Evolutionary conservation across 2,113 vertebrate genomes (phyloP), one percentile per base, ranked within the genome.

Genomic region (Oceanodroma tethys): DNA sequence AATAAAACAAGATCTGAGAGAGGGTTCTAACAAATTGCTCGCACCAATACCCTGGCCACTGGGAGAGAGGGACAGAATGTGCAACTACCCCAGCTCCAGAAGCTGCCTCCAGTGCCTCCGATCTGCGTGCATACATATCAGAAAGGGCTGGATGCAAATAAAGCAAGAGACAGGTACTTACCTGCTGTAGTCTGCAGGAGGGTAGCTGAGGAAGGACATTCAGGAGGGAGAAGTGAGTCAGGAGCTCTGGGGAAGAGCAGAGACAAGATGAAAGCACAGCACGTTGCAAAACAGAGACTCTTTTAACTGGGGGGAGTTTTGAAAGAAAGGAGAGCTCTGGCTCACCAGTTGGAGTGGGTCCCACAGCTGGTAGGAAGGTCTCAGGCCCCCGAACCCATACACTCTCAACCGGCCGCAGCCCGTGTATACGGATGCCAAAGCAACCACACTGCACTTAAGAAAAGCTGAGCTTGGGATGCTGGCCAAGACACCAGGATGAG

Each of bases 1-100:
- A 97, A 96, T 87, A 94, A 96, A 93, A 93, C 68, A 94, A 52
- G 38, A 87, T 79, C 47, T 67, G 36, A 88, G 70, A 81, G 45
- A 62, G 29, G 18, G 34, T 26, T 71, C 40, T 95, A 83, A 90
- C 38, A 82, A 88, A 81, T 30, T 55, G 50, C 36, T 93, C 67
- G 38, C 55, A 9, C 45, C 73, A 72, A 95, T 75, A 81, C 68
- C 50, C 65, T 36, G 36, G 55, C n/a, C 66, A n/a, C n/a, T 55
- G 43, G 38, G 58, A 79, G 53, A 76, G 10, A 75, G 11, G 25
- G 55, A 79, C n/a, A 50, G 83, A 92, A 95, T 75, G 60, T 11
- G 2, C 81, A 53, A 89, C 56, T 75, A 81, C 34, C 23, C 47
- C 81, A 86, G 67, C 16, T 91, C n/a, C 76, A 89, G 73, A 78